phyloP scores from a whole-genome alignment of 2,888 invertebrate species.

The Troglohyphantes excavatus region DNA sequence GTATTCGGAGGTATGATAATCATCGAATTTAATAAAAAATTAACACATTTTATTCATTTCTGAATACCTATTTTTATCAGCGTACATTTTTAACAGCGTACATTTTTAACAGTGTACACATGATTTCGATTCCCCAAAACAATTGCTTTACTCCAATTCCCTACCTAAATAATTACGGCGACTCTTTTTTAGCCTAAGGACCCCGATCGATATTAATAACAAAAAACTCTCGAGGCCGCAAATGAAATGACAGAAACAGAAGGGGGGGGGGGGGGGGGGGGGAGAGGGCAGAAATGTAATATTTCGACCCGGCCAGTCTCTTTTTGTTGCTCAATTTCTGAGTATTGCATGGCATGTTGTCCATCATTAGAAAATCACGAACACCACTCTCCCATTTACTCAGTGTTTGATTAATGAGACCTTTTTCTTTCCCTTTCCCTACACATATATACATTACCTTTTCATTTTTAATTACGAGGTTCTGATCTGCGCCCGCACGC shows the following conservation, averaged over 20 bases:
- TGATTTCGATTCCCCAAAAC: not conserved
- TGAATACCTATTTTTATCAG: too few relatives aligned
- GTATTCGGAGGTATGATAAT: too few relatives aligned
- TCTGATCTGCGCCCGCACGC: conserved; percentile 53
- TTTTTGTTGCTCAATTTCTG: conserved; percentile 73
- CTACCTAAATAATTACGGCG: not conserved
- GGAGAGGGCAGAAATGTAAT: not conserved
- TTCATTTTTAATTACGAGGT: conserved; percentile 75
- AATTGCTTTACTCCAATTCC: not conserved
- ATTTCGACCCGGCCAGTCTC: not conserved
- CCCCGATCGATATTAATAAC: conserved; percentile 65
- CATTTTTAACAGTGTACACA: too few relatives aligned
- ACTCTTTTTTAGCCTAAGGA: conserved; percentile 2
- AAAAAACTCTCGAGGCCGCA: conserved; percentile 26
- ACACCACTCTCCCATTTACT: conserved; percentile 44
- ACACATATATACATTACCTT: conserved; percentile 66
- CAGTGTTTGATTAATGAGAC: conserved; percentile 63
- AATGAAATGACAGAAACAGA: conserved; percentile 40
- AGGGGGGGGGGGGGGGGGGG: not conserved
- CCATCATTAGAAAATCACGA: conserved; percentile 75
- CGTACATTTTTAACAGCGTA: too few relatives aligned
- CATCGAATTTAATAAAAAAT: too few relatives aligned
- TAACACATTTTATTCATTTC: too few relatives aligned
- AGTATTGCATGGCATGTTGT: conserved; percentile 65
- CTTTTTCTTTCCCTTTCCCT: conserved; percentile 45